Percentiles rank a stretch among this genome's conserved stretches.
These are phyloP conservation scores for Babyrousa celebensis DNA, from an alignment of 2,797 vertebrate species.

Conservation along the genomic window DNA sequence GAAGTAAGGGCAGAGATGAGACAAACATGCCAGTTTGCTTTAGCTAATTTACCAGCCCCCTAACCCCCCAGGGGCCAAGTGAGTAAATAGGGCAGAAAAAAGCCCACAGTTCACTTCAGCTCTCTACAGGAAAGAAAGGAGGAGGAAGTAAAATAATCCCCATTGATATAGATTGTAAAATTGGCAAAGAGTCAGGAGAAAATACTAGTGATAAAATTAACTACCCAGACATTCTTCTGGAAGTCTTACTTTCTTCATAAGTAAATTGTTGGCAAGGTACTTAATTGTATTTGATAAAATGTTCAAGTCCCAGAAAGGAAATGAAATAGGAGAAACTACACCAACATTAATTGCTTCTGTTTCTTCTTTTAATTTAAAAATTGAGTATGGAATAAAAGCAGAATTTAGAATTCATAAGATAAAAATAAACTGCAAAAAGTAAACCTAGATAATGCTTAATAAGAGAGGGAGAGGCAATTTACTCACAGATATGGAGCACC, in stretches of 20 bases:
- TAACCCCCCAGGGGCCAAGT: neutral
- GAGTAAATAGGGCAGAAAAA: neutral
- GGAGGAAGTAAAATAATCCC: neutral
- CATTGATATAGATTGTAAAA: conserved; percentile 16
- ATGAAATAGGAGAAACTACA: conserved; percentile 1
- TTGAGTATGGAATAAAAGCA: conserved; percentile 29
- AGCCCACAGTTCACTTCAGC: neutral
- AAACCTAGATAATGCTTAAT: neutral
- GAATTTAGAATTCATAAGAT: conserved; percentile 32
- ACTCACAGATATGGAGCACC: neutral
- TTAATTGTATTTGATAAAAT: conserved; percentile 2
- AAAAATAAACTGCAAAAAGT: neutral
- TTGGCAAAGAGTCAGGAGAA: neutral
- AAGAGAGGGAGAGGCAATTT: neutral
- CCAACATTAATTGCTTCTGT: conserved; percentile 12
- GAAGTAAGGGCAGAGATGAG: neutral
- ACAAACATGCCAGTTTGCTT: neutral
- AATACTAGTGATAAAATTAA: conserved; percentile 13
- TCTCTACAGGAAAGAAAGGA: neutral
- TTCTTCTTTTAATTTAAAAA: conserved; percentile 16
- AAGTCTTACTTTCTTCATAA: conserved; percentile 31
- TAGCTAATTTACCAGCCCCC: neutral
- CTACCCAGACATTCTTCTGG: neutral
- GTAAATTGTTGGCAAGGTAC: neutral
- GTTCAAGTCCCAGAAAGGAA: conserved; percentile 16